phyloP scores from a whole-genome alignment of 2,113 vertebrate genomes.

The Crotalus viridis region DNA sequence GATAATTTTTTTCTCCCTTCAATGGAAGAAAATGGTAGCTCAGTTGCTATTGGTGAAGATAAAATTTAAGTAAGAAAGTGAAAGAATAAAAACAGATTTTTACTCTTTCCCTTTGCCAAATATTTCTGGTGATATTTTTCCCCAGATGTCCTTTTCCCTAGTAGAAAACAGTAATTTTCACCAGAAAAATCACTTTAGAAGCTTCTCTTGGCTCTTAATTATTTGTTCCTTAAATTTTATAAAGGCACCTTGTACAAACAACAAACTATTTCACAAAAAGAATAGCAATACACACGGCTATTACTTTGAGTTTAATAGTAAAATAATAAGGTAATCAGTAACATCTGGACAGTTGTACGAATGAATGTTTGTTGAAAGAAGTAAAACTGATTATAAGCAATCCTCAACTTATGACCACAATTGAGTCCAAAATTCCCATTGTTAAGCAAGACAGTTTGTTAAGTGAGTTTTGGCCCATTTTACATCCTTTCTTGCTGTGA shows the following conservation, averaged over 20 bases:
- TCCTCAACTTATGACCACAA: not conserved
- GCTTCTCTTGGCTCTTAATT: not conserved
- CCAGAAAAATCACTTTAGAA: not conserved
- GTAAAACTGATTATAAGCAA: not conserved
- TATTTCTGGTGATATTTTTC: not conserved
- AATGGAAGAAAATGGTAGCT: not conserved
- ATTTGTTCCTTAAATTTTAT: not conserved
- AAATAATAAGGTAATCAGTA: not conserved
- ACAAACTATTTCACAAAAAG: not conserved
- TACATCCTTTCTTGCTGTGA: not conserved
- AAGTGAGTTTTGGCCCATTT: not conserved
- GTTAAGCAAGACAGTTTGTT: not conserved
- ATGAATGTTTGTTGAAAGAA: not conserved
- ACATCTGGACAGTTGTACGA: not conserved
- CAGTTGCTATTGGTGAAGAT: not conserved
- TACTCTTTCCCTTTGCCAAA: not conserved
- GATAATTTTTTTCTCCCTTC: not conserved
- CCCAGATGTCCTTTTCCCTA: not conserved
- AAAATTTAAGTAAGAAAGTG: not conserved
- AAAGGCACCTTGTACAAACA: not conserved
- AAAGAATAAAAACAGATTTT: not conserved
- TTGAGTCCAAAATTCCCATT: not conserved
- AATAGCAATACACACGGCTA: not conserved
- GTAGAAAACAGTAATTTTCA: not conserved
- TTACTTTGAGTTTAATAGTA: not conserved